Evolutionary conservation across 2,888 invertebrate species (phyloP), one percentile per base, ranked within the genome.

Genomic region (Apodemia mormo): DNA sequence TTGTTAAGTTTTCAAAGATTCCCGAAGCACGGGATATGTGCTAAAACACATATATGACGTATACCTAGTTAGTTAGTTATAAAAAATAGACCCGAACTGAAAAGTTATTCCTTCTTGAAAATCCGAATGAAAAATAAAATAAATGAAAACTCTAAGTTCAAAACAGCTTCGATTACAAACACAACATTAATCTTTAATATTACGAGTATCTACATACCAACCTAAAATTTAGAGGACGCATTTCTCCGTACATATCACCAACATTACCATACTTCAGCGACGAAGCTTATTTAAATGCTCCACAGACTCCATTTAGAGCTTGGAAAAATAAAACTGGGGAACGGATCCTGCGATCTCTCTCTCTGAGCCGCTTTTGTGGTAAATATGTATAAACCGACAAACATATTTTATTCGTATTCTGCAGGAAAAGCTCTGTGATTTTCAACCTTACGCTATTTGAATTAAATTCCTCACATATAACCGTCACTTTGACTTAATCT

Each of bases 291-390:
- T 92, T 92, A 93, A 93, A 93, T 93, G 93, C 92, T 90, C 92
- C 92, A 92, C 92, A 90, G 93, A 91, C 92, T 93, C 92, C 92
- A 93, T 92, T 93, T 92, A 93, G 90, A 92, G 90, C 91, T 92
- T 90, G 92, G 90, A 90, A 92, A 92, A 92, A 93, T 92, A 93
- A 93, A 92, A 92, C 90, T 81, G 82, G 84, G 83, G 89, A 87
- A 90, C 87, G 87, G 90, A 92, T 92, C 92, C 87, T 84, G 87
- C 86, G 92, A 91, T 91, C 89, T 92, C 87, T 92, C 87, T 85
- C 88, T 85, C 85, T 88, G 90, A 93, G 92, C 92, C 92, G 92
- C 89, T 93, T 92, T 92, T 90, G 92, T 90, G 92, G 92, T 92
- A 93, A 92, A 92, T 92, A 93, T 92, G 92, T 92, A 92, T 92